Base-by-base conservation (phyloP, 1,140 invertebrate genomes). In the Phenacoccus solenopsis region DNA sequence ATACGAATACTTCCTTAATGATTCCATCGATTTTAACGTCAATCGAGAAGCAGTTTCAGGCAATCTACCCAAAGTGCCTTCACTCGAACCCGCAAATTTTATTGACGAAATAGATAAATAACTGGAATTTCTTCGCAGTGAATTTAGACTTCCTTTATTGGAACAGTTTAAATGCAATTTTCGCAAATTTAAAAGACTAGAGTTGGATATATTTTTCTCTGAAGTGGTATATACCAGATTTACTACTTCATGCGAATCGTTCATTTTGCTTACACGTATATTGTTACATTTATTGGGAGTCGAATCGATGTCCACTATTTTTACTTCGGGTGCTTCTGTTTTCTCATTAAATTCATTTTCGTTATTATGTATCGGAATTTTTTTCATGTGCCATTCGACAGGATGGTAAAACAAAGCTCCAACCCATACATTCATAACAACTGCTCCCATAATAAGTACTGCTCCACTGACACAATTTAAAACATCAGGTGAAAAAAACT, bases 321-420 rank as follows among this genome's bases (percentile, higher is more conserved):
- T 16, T n/a, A 49, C 20, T 16, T 49, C 2, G 20, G 38, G 38
- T 49, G 20, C 13, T 10, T 70, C 70, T n/a, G 16, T n/a, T 67
- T 70, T 64, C 24, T 32, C 32, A 3, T 24, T n/a, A 21, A 21
- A 21, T 5, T 27, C 64, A 27, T 21, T 21, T 3, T 22, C 32
- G 59, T 72, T 59, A 22, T 69, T 30, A 1, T 1, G 22, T 28
- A 72, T 59, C n/a, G 82, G 79, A n/a, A 85, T 82, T 72, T 83
- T 81, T 69, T 87, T 84, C 84, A 91, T 84, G 75, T 92, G 90
- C 68, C 86, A 84, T 74, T 91, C 87, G 0, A 93, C 90, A 0
- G 90, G 90, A 64, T 92, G 85, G 78, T 92, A 93, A 5, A 94
- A 83, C 24, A 93, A 77, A 3, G 91, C 90, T 7, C 89, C 88